These are phyloP conservation scores for Callorhinus ursinus DNA, from an alignment of 2,113 vertebrate genomes.

Conservation along the genomic window DNA sequence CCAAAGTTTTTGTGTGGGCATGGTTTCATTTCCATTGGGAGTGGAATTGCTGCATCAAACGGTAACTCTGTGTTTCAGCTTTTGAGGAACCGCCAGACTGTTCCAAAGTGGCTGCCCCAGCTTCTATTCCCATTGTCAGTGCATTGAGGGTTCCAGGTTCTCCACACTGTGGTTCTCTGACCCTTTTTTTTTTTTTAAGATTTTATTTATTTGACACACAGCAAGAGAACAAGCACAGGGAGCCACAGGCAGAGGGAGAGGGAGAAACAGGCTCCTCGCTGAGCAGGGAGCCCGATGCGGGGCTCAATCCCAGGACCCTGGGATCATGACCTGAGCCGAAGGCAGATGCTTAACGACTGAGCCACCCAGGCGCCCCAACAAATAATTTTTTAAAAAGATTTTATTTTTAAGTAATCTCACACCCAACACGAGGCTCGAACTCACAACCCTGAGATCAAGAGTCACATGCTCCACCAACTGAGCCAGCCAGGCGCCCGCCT, in stretches of 20 bases:
- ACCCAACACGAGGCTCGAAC: no score
- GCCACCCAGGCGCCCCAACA: background rate
- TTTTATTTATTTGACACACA: no score
- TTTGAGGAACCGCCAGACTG: background rate
- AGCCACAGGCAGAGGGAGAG: no score
- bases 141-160: background rate
- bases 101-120: background rate
- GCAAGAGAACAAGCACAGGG: no score
- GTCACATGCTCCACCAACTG: no score
- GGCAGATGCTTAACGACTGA: accelerated
- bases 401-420: no score
- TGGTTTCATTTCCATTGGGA: background rate
- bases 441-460: no score
- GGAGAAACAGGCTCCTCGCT: no score
- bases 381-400: no score
- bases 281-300: no score
- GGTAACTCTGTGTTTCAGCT: background rate
- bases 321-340: background rate
- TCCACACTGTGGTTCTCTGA: background rate
- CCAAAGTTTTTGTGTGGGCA: background rate
- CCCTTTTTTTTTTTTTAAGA: background rate
- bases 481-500: no score
- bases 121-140: background rate
- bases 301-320: no score
- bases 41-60: background rate